A percentile compares a stretch with the other conserved stretches of the same genome.
Evolutionary conservation across 2,797 vertebrate species (phyloP).

Genomic region (Eulemur rubriventer): DNA sequence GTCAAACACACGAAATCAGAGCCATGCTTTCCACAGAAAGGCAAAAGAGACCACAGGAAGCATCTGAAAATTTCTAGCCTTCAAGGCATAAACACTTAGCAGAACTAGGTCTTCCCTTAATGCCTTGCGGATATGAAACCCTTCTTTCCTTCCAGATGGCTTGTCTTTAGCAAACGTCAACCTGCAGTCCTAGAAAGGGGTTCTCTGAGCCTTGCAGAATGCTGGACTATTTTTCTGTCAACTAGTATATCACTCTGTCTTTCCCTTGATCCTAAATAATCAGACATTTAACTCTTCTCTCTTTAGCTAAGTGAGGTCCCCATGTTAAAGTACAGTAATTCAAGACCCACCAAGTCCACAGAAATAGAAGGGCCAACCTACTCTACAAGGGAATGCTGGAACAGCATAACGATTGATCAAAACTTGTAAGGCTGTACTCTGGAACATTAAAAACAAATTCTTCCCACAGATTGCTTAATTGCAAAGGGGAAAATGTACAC

Average conservation of each 20-base stretch:
- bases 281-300: neutral
- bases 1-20: neutral
- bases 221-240: neutral
- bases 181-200: neutral
- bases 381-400: neutral
- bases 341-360: neutral
- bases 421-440: neutral
- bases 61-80: neutral
- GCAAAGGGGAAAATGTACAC: neutral
- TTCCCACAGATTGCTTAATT: neutral
- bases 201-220: neutral
- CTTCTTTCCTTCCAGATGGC: neutral
- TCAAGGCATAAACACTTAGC: neutral
- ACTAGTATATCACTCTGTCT: neutral
- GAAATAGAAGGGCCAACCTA: neutral
- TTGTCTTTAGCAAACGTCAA: neutral
- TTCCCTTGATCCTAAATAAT: neutral
- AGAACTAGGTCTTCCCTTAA: constrained; percentile 7
- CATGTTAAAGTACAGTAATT: neutral
- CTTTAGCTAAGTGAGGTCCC: neutral
- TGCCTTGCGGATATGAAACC: neutral
- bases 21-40: neutral
- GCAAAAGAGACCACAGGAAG: neutral
- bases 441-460: neutral
- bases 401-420: neutral